phyloP scores from a whole-genome alignment of 2,888 invertebrate species.

The Eubasilissa splendida region DNA sequence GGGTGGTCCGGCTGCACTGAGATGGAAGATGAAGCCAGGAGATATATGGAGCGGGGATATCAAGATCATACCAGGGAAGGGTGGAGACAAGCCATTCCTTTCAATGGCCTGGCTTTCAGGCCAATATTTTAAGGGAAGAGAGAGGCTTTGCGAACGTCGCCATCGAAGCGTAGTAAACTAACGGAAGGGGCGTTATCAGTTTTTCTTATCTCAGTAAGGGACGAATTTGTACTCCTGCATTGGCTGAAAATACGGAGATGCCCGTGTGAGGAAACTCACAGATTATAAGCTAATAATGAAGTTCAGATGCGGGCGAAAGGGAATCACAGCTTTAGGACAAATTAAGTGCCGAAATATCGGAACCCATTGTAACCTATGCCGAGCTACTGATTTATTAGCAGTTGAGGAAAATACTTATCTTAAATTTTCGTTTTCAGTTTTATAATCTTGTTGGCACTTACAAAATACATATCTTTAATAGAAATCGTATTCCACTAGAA shows the following conservation, averaged over 20 bases:
- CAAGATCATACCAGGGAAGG: slow-evolving; percentile 47
- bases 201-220: slow-evolving; percentile 4
- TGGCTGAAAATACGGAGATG: background rate
- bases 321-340: no score
- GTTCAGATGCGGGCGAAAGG: no score
- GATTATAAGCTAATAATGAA: no score
- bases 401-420: no score
- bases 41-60: slow-evolving; percentile 29
- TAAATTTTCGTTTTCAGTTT: no score
- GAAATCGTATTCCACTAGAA: no score
- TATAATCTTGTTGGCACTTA: no score
- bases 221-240: background rate
- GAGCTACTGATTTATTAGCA: no score
- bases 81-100: slow-evolving; percentile 54
- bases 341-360: no score
- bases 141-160: slow-evolving; percentile 4
- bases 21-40: slow-evolving; percentile 31
- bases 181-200: slow-evolving; percentile 8
- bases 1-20: slow-evolving; percentile 15
- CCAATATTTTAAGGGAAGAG: slow-evolving; percentile 34
- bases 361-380: no score
- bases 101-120: slow-evolving; percentile 42
- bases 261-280: no score
- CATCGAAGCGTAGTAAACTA: background rate
- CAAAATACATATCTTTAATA: no score